Evolutionary conservation across 2,888 invertebrate genomes (phyloP).

Genomic region (Megalurothrips usitatus): DNA sequence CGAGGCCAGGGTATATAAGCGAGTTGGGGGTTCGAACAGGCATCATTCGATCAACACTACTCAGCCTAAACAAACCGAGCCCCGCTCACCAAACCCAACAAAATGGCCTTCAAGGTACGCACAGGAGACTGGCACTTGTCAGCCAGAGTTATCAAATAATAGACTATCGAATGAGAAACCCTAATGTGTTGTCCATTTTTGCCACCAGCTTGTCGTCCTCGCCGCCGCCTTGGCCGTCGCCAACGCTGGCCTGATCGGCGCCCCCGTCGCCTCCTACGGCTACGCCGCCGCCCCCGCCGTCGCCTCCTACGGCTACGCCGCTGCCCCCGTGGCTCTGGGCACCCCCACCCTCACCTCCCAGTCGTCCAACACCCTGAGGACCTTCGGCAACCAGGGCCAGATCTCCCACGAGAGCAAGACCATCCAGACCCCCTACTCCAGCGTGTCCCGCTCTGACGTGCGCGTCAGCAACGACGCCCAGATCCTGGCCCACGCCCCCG

Average conservation of each 20-base stretch:
- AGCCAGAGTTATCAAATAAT: too few species aligned
- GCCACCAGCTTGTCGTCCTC: not conserved
- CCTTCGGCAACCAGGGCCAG: slow-evolving; percentile 61
- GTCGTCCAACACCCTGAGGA: slow-evolving; percentile 57
- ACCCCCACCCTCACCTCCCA: slow-evolving; percentile 51
- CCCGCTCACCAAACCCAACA: not conserved
- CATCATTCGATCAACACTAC: not conserved
- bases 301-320: slow-evolving; percentile 19
- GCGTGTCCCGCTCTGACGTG: slow-evolving; percentile 64
- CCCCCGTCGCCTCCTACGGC: slow-evolving; percentile 2
- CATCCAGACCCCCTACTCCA: slow-evolving; percentile 67
- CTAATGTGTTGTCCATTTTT: too few species aligned
- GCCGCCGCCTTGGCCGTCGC: not conserved
- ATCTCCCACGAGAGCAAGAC: slow-evolving; percentile 65
- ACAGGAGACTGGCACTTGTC: too few species aligned
- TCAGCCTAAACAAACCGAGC: not conserved
- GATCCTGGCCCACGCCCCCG: slow-evolving; percentile 44
- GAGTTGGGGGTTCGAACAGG: not conserved
- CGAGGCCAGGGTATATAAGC: not conserved
- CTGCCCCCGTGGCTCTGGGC: slow-evolving; percentile 12
- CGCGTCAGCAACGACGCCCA: slow-evolving; percentile 60
- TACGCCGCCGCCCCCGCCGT: slow-evolving; percentile 21
- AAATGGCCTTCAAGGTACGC: too few species aligned
- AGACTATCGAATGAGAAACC: too few species aligned
- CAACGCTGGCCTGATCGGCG: not conserved